Conservation (phyloP, 2,888 invertebrate species). For the Cantharis flavilabris region DNA sequence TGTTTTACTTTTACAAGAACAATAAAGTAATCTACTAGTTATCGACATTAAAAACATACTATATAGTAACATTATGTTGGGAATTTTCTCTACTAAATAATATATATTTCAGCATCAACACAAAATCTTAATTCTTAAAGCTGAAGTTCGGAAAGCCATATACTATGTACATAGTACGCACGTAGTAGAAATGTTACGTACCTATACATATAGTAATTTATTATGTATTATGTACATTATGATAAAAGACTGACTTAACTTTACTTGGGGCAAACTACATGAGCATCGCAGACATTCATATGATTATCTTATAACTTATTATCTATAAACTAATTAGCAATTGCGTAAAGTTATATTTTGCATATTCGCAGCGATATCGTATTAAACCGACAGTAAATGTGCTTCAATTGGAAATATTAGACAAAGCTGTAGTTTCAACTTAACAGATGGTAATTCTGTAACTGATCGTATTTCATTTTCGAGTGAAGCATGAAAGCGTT, state of each 20-base stretch:
- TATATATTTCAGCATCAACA: too few species aligned
- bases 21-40: too few species aligned
- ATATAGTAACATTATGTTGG: too few species aligned
- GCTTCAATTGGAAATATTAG: background rate
- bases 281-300: background rate
- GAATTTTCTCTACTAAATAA: too few species aligned
- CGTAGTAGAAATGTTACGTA: too few species aligned
- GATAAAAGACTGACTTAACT: background rate
- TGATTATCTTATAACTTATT: background rate
- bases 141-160: background rate
- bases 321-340: background rate
- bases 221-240: background rate
- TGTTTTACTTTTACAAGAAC: background rate
- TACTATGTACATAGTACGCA: background rate
- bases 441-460: conserved; percentile 19
- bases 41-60: too few species aligned
- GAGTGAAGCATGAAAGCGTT: conserved; percentile 16
- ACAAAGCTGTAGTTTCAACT: conserved; percentile 16
- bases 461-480: conserved; percentile 25
- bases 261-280: background rate
- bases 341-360: background rate
- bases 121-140: background rate
- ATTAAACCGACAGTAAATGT: background rate
- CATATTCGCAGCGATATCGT: background rate
- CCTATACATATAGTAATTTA: too few species aligned